Evolutionary conservation across 2,113 vertebrate species (phyloP), one percentile per base, ranked within the genome.

Genomic region (Ceyx melanurus): DNA sequence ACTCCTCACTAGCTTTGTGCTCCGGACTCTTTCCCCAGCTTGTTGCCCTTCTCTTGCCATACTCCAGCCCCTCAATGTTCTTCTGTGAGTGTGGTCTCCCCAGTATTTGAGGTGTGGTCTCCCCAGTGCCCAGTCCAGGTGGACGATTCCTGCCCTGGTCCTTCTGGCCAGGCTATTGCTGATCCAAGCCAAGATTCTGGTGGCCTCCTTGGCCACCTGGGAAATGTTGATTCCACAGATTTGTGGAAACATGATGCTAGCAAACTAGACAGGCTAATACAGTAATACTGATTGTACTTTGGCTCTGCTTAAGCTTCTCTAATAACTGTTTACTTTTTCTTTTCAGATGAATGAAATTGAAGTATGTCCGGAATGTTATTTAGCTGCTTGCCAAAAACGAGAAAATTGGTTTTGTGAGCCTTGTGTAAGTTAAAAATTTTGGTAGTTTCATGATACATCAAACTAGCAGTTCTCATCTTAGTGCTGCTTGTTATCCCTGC

Each of bases 391-490:
- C 98, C 99, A 99, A 98, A 99, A 99, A 98, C 98, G 99, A 92
- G 99, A 99, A 75, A 99, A 99, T 98, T 99, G 99, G 99, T 99
- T 99, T 97, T 99, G 99, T 97, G 99, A 99, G 96, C 99, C 99
- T 96, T 99, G 99, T 98, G 99, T 99, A 98, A 98, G 99, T 98
- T 70, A 57, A 71, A 61, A 37, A 28, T 58, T 58, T 15, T 42
- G 16, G 28, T 56, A 21, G 22, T 62, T 46, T 72, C 21, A n/a
- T 73, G 15, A 62, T 54, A 5, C 4, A 13, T 57, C 48, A 62
- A 72, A 65, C 18, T 14, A 22, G 33, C 56, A 43, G 29, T 50
- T 85, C 35, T 65, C 25, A 40, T 79, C 75, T 86, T 29, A 31
- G 58, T 86, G 25, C 19, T 70, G 8, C 48, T 58, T 81, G 15